A percentile compares a stretch with the other conserved stretches of the same genome.
Evolutionary conservation across 1,140 invertebrate genomes (phyloP).

Genomic region (Wasmannia auropunctata): DNA sequence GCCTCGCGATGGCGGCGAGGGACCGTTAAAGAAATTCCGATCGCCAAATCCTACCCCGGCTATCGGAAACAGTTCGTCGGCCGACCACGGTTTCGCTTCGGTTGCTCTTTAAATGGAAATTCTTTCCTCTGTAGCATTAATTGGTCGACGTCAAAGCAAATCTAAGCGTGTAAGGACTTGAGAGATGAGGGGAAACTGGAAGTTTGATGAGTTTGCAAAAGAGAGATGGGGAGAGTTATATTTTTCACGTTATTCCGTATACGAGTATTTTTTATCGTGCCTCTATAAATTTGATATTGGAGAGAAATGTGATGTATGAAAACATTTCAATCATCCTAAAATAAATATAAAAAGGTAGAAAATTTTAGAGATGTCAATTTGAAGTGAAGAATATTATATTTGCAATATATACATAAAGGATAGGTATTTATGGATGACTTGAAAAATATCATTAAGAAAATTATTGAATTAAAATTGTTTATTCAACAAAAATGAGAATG

Average conservation of each 20-base stretch:
- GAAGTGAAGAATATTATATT: not conserved
- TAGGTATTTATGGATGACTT: not conserved
- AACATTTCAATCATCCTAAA: slow-evolving; percentile 1
- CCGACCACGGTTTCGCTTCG: slow-evolving; percentile 2
- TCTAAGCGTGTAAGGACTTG: slow-evolving; percentile 2
- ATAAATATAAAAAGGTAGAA: not conserved
- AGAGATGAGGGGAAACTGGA: not conserved
- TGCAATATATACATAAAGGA: not conserved
- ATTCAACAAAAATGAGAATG: not conserved
- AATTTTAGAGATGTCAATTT: not conserved
- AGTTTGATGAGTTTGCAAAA: not conserved
- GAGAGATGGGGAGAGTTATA: not conserved
- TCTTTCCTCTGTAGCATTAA: slow-evolving; percentile 12
- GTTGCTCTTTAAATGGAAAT: slow-evolving; percentile 29
- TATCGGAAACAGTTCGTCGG: slow-evolving; percentile 24
- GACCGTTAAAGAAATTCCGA: slow-evolving; percentile 61
- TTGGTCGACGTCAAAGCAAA: slow-evolving; percentile 26
- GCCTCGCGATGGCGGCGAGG: slow-evolving; percentile 3
- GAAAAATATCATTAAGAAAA: not conserved
- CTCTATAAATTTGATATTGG: slow-evolving; percentile 17
- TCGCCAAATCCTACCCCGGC: slow-evolving; percentile 38
- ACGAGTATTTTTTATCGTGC: not conserved
- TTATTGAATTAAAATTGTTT: not conserved
- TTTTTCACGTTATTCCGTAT: not conserved
- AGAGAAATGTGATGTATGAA: not conserved